Percentiles rank a stretch among this genome's conserved stretches.
These are phyloP conservation scores for Oreochromis mossambicus DNA, from an alignment of 2,797 vertebrate species.

Conservation along the genomic window DNA sequence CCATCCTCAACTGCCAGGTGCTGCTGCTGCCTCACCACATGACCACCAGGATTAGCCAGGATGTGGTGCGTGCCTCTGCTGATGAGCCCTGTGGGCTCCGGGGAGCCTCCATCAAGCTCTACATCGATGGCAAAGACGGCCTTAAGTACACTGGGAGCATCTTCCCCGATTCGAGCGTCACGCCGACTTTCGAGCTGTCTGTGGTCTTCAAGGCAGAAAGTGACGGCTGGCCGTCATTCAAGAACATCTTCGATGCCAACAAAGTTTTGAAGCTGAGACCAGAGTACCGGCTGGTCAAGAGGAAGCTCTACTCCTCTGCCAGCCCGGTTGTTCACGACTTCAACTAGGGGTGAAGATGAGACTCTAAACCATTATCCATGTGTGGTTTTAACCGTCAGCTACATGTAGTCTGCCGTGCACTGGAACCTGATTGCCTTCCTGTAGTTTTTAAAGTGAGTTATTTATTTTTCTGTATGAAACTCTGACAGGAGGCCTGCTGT, in stretches of 20 bases:
- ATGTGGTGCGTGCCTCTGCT: constrained; percentile 55
- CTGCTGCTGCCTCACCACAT: constrained; percentile 72
- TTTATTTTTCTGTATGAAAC: not conserved
- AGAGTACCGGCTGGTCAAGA: constrained; percentile 78
- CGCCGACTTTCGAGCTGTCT: constrained; percentile 76
- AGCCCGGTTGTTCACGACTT: constrained; percentile 71
- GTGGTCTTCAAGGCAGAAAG: constrained; percentile 66
- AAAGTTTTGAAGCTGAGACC: constrained; percentile 71
- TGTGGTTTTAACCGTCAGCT: not conserved
- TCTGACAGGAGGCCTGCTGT: not conserved
- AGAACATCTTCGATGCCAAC: constrained; percentile 58
- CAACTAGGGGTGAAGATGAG: constrained; percentile 2
- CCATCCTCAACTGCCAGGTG: constrained; percentile 66
- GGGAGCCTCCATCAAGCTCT: constrained; percentile 71
- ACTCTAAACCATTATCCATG: not conserved
- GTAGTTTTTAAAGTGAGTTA: not conserved
- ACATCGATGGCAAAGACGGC: constrained; percentile 56
- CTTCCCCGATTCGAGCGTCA: constrained; percentile 55
- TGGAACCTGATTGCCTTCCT: not conserved
- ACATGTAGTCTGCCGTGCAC: not conserved
- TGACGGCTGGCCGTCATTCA: constrained; percentile 65
- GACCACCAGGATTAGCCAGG: constrained; percentile 60
- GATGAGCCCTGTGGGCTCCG: constrained; percentile 79
- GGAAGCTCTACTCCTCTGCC: constrained; percentile 80
- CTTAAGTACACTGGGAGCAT: constrained; percentile 62